phyloP scores from a whole-genome alignment of 2,797 vertebrate species.

The Parambassis ranga region DNA sequence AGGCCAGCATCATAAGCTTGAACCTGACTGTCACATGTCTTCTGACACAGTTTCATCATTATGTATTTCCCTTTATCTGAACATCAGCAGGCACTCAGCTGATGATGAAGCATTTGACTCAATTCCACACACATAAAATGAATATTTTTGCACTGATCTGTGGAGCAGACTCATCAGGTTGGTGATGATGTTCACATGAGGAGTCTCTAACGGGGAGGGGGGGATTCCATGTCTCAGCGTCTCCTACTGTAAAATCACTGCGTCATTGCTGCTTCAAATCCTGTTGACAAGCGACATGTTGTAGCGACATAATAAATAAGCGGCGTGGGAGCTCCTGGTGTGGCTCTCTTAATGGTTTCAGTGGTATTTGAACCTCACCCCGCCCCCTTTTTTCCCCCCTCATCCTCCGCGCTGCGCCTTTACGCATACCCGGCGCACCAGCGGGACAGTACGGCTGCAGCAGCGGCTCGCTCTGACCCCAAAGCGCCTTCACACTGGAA shows the following conservation, averaged over 20 bases:
- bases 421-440: constrained; percentile 41
- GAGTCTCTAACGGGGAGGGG: too few relatives aligned
- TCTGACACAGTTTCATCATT: constrained; percentile 23
- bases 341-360: constrained; percentile 5
- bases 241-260: not conserved
- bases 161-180: too few relatives aligned
- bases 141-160: too few relatives aligned
- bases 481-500: not conserved
- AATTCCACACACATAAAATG: not conserved
- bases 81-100: constrained; percentile 46
- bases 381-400: constrained; percentile 59
- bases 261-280: not conserved
- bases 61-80: not conserved
- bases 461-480: constrained; percentile 23
- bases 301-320: not conserved
- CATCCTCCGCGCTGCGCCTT: constrained; percentile 41
- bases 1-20: too few relatives aligned
- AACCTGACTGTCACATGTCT: not conserved
- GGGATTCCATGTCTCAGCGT: too few relatives aligned
- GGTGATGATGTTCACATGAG: too few relatives aligned
- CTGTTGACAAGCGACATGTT: not conserved
- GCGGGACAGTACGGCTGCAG: constrained; percentile 51
- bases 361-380: constrained; percentile 7
- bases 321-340: not conserved
- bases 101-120: constrained; percentile 34